Conservation (phyloP, 1,140 invertebrate genomes). For the Trichonephila clavipes region DNA sequence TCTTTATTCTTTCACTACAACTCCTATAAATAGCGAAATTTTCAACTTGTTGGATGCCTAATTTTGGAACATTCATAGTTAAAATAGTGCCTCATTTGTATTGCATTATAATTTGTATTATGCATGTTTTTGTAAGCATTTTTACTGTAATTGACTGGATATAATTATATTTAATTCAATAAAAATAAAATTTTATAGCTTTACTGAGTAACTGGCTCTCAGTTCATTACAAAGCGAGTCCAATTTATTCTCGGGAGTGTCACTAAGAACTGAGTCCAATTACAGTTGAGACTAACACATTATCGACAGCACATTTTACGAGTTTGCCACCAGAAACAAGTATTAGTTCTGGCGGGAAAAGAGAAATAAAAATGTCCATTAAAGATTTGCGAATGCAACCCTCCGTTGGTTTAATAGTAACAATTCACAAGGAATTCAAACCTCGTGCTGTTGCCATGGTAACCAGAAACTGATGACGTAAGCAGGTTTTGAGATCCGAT, state of each 20-base stretch:
- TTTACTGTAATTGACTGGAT: no score
- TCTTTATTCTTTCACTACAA: no score
- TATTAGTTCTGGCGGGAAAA: background rate
- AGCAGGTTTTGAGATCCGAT: conserved; percentile 31
- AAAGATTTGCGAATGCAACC: conserved; percentile 20
- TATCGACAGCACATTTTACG: background rate
- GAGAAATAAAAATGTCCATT: conserved; percentile 21
- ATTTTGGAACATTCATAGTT: no score
- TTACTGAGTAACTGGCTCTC: no score
- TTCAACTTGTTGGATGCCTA: no score
- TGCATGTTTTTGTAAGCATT: no score
- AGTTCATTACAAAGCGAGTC: background rate
- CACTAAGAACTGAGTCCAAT: background rate
- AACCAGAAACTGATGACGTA: conserved; percentile 44
- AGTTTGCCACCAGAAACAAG: conserved; percentile 2
- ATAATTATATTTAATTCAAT: no score
- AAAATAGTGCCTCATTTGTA: no score
- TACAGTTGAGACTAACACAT: background rate
- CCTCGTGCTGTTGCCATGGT: conserved; percentile 53
- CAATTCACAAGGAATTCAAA: conserved; percentile 48
- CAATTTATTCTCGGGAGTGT: background rate
- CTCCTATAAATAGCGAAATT: no score
- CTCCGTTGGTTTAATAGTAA: conserved; percentile 49
- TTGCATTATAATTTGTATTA: no score
- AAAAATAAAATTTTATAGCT: no score